Percentiles rank a stretch among this genome's conserved stretches.
phyloP scores from a whole-genome alignment of 2,888 invertebrate genomes.

The Agrochola litura region DNA sequence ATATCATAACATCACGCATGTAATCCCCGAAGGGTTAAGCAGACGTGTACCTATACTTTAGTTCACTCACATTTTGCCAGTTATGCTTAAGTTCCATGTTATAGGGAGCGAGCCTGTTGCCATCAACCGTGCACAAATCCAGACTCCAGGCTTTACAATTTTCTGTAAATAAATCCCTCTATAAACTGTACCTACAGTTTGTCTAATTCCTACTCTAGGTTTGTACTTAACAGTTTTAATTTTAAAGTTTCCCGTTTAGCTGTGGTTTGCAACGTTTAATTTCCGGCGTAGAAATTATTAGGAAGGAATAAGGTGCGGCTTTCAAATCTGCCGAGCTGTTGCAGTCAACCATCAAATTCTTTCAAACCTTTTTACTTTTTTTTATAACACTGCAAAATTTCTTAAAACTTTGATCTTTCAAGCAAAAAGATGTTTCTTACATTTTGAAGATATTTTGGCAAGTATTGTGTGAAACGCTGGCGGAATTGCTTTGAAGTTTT shows the following conservation, averaged over 20 bases:
- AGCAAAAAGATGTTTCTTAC: neutral
- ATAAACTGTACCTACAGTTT: neutral
- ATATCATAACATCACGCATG: too few species aligned
- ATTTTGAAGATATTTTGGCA: neutral
- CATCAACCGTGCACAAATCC: too few species aligned
- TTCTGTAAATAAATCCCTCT: too few species aligned
- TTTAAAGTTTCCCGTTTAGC: conserved; percentile 84
- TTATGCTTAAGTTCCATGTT: too few species aligned
- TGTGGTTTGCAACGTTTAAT: conserved; percentile 85
- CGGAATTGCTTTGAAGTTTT: neutral
- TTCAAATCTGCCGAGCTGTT: conserved; percentile 72
- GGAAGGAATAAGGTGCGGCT: conserved; percentile 79
- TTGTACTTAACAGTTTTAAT: conserved; percentile 84
- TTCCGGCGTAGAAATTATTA: conserved; percentile 85
- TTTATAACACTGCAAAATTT: conserved; percentile 21
- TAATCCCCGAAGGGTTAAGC: too few species aligned
- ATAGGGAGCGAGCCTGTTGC: too few species aligned
- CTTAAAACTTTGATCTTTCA: conserved; percentile 21
- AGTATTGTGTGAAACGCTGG: neutral
- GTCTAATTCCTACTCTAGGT: conserved; percentile 25
- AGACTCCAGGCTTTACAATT: too few species aligned
- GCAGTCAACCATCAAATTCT: conserved; percentile 58
- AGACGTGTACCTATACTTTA: too few species aligned
- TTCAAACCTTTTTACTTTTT: conserved; percentile 39
- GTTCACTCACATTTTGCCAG: too few species aligned